Evolutionary conservation across 2,888 invertebrate genomes (phyloP), one percentile per base, ranked within the genome.

Genomic region (Acleris sparsana): DNA sequence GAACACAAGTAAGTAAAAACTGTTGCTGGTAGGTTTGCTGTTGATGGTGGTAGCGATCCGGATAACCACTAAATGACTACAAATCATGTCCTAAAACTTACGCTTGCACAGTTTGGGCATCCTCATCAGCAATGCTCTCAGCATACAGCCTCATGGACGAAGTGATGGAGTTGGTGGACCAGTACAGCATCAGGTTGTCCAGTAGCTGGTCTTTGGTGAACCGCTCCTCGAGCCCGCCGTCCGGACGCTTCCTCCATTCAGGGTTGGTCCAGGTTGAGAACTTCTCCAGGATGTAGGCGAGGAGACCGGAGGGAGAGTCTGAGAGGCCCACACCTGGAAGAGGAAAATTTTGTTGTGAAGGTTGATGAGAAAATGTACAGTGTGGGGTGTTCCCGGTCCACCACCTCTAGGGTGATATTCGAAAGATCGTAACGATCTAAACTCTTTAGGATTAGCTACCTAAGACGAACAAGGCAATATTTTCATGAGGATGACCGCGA

Each of bases 171-270:
- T 94, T 93, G 2, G 94, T 94, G 0, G 94, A 82, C 95, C 96
- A 97, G 78, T 97, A 97, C 33, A 97, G 84, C 95, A 96, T 96
- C 3, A 97, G 80, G 73, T 96, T 96, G 72, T 96, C 96, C 43
- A 97, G 48, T 33, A 97, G 83, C 67, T 95, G 94, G 69, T 95
- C 94, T 63, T 95, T 75, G 0, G 93, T 92, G 77, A 88, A 95
- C 73, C 94, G 93, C 62, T 93, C 86, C 2, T 87, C 85, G 0
- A 96, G 80, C 11, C 95, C 95, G 18, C 95, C 96, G 74, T 96
- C 95, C 0, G 88, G 81, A 16, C 92, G 91, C 0, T 86, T 77
- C 0, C 72, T 69, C 77, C 67, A 61, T 11, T 43, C 52, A 13
- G 56, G 51, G 20, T 95, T 93, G 0, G 95, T 95, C 95, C 95